Conservation (phyloP, 2,888 invertebrate species). For the Caenorhabditis drosophilae region DNA sequence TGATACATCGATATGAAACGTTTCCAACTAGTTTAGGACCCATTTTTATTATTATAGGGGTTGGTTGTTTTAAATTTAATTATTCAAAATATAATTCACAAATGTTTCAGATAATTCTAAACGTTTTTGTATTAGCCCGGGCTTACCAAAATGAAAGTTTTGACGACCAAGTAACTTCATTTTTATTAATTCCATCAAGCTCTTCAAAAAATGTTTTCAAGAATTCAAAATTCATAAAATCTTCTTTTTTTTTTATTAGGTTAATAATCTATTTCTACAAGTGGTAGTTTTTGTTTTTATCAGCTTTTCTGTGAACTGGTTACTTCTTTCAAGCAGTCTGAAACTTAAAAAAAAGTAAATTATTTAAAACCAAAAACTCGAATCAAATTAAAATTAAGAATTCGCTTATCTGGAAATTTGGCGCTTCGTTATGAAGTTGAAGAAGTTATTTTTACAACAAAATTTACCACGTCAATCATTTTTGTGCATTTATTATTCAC, state of each 20-base stretch:
- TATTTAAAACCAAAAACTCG: not conserved
- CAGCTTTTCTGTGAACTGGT: slow-evolving; percentile 2
- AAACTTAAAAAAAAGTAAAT: not conserved
- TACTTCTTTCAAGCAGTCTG: not conserved
- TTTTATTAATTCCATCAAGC: not conserved
- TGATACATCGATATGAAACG: slow-evolving; percentile 6
- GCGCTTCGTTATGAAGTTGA: slow-evolving; percentile 11
- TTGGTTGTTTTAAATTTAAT: slow-evolving; percentile 3
- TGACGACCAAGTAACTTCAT: not conserved
- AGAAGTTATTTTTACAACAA: slow-evolving; percentile 15
- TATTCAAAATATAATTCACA: slow-evolving; percentile 1
- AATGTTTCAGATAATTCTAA: not conserved
- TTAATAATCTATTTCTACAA: too few relatives aligned
- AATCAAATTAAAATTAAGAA: not conserved
- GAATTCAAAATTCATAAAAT: too few relatives aligned
- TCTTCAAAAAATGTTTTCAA: too few relatives aligned
- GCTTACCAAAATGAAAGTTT: not conserved
- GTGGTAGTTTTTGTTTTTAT: slow-evolving; percentile 5
- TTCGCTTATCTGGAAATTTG: not conserved
- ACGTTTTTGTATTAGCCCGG: not conserved
- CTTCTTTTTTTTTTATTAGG: not conserved
- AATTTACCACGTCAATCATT: slow-evolving; percentile 10
- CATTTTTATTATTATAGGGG: not conserved
- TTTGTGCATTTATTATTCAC: slow-evolving; percentile 12
- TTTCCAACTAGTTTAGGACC: slow-evolving; percentile 9